Percentiles rank a stretch among this genome's conserved stretches.
These are phyloP conservation scores for Plagodis pulveraria DNA, from an alignment of 2,888 invertebrate species.

Conservation along the genomic window DNA sequence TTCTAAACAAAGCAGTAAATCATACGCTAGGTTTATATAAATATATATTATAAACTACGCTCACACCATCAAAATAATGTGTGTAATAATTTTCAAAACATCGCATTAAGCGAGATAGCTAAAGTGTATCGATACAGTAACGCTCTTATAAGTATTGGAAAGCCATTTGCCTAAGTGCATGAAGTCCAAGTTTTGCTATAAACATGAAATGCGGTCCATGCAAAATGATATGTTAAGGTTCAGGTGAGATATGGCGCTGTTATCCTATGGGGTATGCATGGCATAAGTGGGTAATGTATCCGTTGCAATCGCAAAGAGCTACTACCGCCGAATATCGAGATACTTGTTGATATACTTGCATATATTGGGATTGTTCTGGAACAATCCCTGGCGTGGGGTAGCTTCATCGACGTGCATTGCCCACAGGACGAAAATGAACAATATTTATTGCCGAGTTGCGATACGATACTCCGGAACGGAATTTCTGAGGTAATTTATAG, in stretches of 20 bases:
- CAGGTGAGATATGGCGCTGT: constrained; percentile 53
- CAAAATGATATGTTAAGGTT: constrained; percentile 81
- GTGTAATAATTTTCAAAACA: constrained; percentile 67
- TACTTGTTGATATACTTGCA: constrained; percentile 27
- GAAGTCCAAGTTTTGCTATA: constrained; percentile 82
- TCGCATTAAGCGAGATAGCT: constrained; percentile 51
- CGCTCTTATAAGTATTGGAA: constrained; percentile 81
- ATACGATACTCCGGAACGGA: constrained; percentile 69
- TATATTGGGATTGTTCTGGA: constrained; percentile 24
- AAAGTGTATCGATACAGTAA: constrained; percentile 71
- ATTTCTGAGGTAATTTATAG: constrained; percentile 79
- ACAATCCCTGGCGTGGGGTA: constrained; percentile 52
- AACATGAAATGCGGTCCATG: constrained; percentile 80
- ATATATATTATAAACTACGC: constrained; percentile 38
- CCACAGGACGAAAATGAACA: constrained; percentile 76
- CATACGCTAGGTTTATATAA: constrained; percentile 19
- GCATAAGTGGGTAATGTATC: constrained; percentile 29
- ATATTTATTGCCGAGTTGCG: constrained; percentile 74
- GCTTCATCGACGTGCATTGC: constrained; percentile 67
- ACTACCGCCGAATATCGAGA: constrained; percentile 23
- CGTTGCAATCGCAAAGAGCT: constrained; percentile 46
- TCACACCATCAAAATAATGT: constrained; percentile 49
- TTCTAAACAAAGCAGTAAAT: constrained; percentile 25
- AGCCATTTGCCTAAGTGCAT: constrained; percentile 83
- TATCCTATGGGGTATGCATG: constrained; percentile 34